These are phyloP conservation scores for Pseudomugil tenellus DNA, from an alignment of 2,797 vertebrate species.

Conservation along the genomic window DNA sequence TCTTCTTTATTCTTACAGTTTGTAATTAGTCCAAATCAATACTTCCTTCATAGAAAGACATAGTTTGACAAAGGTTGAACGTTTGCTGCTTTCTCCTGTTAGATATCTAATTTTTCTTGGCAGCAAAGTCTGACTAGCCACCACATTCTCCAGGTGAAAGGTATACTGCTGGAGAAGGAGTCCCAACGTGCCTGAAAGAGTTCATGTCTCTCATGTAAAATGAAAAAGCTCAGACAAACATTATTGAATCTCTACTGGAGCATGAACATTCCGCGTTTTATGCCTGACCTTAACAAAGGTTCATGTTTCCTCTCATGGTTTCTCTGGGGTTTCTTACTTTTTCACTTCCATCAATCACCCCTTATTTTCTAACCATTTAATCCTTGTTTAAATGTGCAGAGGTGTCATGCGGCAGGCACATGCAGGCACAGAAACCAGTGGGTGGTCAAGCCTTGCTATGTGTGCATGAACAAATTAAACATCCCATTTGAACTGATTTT, in stretches of 20 bases:
- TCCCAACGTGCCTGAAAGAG: slow-evolving; percentile 41
- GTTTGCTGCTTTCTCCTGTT: slow-evolving; percentile 21
- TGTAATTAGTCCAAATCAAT: slow-evolving; percentile 4
- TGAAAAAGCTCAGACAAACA: slow-evolving; percentile 71
- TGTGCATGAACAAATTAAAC: not conserved
- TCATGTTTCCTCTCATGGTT: slow-evolving; percentile 61
- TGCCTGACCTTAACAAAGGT: slow-evolving; percentile 59
- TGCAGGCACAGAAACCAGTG: not conserved
- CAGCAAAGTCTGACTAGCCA: slow-evolving; percentile 44
- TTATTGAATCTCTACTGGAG: slow-evolving; percentile 65
- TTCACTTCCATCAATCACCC: slow-evolving; percentile 61
- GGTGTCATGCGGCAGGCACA: slow-evolving; percentile 17
- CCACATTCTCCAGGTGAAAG: slow-evolving; percentile 51
- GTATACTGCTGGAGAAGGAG: slow-evolving; percentile 34
- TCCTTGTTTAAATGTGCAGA: slow-evolving; percentile 38
- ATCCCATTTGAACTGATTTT: slow-evolving; percentile 6
- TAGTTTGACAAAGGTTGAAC: slow-evolving; percentile 23
- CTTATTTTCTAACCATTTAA: slow-evolving; percentile 57
- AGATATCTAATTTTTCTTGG: slow-evolving; percentile 63
- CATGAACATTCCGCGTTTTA: slow-evolving; percentile 64
- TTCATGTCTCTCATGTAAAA: slow-evolving; percentile 62
- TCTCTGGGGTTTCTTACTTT: slow-evolving; percentile 33
- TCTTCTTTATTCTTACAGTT: too few species aligned
- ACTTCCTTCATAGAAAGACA: slow-evolving; percentile 18
- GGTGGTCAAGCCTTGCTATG: slow-evolving; percentile 16